Evolutionary conservation across 2,113 vertebrate genomes (phyloP), one percentile per base, ranked within the genome.

Genomic region (Phaethon lepturus): DNA sequence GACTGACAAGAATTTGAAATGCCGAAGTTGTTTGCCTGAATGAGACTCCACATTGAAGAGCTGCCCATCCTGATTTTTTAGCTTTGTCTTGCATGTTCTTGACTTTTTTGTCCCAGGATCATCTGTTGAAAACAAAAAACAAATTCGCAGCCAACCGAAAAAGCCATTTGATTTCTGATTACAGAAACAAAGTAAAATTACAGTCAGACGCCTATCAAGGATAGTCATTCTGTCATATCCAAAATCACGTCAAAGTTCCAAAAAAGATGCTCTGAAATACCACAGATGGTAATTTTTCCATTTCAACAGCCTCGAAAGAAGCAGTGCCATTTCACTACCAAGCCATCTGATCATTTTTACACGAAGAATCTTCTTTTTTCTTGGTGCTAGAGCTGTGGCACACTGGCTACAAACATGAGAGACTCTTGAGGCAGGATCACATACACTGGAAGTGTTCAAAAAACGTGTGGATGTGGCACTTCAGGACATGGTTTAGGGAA

Each of bases 1-100:
- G 73, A 99, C 98, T 0, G 98, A 98, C 67, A 99, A 94, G 97
- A 99, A 99, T 72, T 99, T 99, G 87, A 99, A 99, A 92, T 99
- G 99, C 25, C 99, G 97, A 35, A 99, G 98, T 56, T 99, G 99
- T 93, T 99, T 99, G 97, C 98, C 98, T 2, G 99, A 99, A 95
- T 99, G 99, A 55, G 97, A 81, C 8, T 99, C 99, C 56, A 99
- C 78, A 2, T 91, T 98, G 72, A 99, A 99, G 78, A 99, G 97
- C 76, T 98, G 97, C 1, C 98, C 98, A 89, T 97, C 97, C 35
- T 97, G 66, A 42, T 96, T 97, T 69, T 98, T 98, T 1, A 94
- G 59, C 35, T 97, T 98, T 10, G 86, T 96, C 53, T 95, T 97
- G n/a, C 20, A 95, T 0, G 64, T 63, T 22, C 40, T 59, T 7